phyloP scores from a whole-genome alignment of 1,140 invertebrate species.

The Drosophila melanica region DNA sequence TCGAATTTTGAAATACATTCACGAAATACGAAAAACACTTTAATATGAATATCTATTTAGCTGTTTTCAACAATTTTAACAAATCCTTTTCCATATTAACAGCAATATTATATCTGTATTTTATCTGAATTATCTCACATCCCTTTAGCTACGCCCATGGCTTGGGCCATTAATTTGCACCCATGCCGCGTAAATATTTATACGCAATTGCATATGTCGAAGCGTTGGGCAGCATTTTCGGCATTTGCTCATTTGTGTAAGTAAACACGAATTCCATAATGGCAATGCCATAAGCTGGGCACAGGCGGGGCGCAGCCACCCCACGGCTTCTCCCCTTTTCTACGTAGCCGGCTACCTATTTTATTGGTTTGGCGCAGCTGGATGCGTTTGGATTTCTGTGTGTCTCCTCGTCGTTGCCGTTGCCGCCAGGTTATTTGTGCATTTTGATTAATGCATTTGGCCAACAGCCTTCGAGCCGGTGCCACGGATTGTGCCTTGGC shows the following conservation, averaged over 20 bases:
- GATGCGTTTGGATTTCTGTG: conserved; percentile 21
- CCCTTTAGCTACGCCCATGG: conserved; percentile 10
- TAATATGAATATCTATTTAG: too few species aligned
- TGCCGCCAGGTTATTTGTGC: conserved; percentile 43
- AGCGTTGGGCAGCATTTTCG: conserved; percentile 47
- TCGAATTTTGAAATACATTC: too few species aligned
- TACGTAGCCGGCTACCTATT: background rate
- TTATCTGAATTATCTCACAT: too few species aligned
- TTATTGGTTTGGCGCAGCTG: conserved; percentile 17
- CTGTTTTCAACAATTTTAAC: too few species aligned
- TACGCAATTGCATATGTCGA: conserved; percentile 71
- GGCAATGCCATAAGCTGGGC: conserved; percentile 29
- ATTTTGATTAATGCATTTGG: conserved; percentile 54
- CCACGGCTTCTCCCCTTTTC: background rate
- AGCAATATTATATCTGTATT: too few species aligned
- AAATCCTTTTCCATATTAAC: too few species aligned
- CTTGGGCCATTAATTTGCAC: conserved; percentile 64
- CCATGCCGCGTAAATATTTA: conserved; percentile 76
- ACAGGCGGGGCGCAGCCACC: background rate
- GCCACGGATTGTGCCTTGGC: conserved; percentile 13
- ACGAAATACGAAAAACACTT: too few species aligned
- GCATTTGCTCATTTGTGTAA: conserved; percentile 78
- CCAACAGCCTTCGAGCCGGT: conserved; percentile 15
- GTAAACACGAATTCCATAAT: conserved; percentile 80
- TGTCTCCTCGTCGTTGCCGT: conserved; percentile 10